These are phyloP conservation scores for Diplosoma virens DNA, from an alignment of 23 tunicate genomes.

Conservation along the genomic window DNA sequence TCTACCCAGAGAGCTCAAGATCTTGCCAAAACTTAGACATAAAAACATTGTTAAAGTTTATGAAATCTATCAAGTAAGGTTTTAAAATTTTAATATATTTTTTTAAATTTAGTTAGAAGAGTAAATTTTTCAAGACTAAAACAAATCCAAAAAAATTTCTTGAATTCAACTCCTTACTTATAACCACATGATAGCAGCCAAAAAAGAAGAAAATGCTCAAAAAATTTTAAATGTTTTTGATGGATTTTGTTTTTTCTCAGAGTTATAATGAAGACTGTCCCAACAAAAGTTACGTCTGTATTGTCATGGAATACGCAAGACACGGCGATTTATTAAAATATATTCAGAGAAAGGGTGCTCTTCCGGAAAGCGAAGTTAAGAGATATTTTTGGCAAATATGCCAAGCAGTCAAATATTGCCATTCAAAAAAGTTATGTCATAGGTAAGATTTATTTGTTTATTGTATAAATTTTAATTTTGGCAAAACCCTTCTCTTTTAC, in stretches of 20 bases:
- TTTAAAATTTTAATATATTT: too few relatives aligned
- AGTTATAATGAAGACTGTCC: background rate
- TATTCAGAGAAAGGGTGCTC: slow-evolving; percentile 54
- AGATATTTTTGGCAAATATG: slow-evolving; percentile 48
- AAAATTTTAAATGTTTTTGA: too few relatives aligned
- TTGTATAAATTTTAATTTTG: too few relatives aligned
- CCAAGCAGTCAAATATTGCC: slow-evolving; percentile 65
- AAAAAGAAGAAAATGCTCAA: too few relatives aligned
- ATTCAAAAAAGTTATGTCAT: slow-evolving; percentile 48
- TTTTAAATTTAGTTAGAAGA: too few relatives aligned
- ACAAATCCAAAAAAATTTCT: too few relatives aligned
- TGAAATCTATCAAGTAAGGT: slow-evolving; percentile 50
- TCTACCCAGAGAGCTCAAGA: slow-evolving; percentile 71
- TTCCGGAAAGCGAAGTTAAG: slow-evolving; percentile 55
- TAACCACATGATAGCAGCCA: too few relatives aligned
- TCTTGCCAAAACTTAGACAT: slow-evolving; percentile 52
- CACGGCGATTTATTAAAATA: slow-evolving; percentile 54
- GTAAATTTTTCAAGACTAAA: too few relatives aligned
- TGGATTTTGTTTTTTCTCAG: background rate
- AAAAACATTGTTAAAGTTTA: slow-evolving; percentile 56
- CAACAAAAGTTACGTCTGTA: slow-evolving; percentile 28
- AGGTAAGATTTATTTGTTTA: slow-evolving; percentile 30
- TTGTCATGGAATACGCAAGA: slow-evolving; percentile 70
- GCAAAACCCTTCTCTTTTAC: too few relatives aligned
- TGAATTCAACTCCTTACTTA: too few relatives aligned